phyloP scores from a whole-genome alignment of 2,113 vertebrate genomes.

The Numida meleagris region DNA sequence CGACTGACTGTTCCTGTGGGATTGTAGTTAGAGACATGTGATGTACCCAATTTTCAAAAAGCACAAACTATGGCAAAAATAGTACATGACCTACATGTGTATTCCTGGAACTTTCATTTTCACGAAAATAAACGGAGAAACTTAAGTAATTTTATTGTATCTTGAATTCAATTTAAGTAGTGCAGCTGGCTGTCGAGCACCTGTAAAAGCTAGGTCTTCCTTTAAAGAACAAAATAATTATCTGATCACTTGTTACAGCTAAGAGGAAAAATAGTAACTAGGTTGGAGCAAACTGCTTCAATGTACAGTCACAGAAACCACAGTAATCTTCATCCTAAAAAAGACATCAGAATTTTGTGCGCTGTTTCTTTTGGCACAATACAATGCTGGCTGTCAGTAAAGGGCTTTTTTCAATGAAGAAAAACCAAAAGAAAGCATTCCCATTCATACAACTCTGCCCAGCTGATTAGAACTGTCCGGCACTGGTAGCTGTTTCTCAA shows the following conservation, averaged over 20 bases:
- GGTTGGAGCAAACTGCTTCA: neutral
- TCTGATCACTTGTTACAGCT: neutral
- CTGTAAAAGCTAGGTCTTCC: neutral
- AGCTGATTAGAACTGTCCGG: neutral
- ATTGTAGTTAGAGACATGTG: neutral
- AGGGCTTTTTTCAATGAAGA: constrained; percentile 10
- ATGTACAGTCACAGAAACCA: neutral
- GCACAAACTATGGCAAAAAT: neutral
- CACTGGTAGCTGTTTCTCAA: neutral
- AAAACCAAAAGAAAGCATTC: neutral
- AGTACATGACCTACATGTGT: neutral
- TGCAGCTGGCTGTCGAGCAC: neutral
- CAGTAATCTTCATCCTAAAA: neutral
- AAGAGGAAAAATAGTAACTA: neutral
- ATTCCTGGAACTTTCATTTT: neutral
- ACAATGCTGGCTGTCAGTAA: neutral
- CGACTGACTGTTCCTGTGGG: neutral
- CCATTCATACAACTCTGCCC: neutral
- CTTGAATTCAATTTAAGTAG: neutral
- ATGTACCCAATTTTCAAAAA: neutral
- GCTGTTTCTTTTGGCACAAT: constrained; percentile 56
- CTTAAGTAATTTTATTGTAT: neutral
- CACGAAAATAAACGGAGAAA: neutral
- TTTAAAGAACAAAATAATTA: neutral
- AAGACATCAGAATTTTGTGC: constrained; percentile 37